A percentile compares a stretch with the other conserved stretches of the same genome.
These are phyloP conservation scores for Acanthisitta chloris DNA, from an alignment of 2,113 vertebrate species.

Conservation along the genomic window DNA sequence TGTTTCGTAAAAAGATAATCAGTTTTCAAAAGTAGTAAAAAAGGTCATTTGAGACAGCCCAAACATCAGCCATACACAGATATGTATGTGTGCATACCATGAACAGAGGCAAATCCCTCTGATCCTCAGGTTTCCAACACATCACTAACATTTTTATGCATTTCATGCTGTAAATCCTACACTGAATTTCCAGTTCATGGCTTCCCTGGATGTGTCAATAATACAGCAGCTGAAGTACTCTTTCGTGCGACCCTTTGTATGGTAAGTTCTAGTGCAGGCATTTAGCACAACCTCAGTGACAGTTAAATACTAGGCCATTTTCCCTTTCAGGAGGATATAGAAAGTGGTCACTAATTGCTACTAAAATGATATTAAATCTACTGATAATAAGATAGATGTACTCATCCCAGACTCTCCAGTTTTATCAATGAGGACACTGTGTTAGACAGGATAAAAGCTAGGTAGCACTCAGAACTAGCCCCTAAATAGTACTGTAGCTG, in stretches of 20 bases:
- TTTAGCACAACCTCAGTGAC: neutral
- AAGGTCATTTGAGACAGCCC: neutral
- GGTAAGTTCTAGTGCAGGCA: neutral
- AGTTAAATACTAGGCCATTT: neutral
- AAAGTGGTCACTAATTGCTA: neutral
- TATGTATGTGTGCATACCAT: neutral
- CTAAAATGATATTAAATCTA: neutral
- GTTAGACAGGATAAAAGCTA: neutral
- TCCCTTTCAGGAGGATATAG: neutral
- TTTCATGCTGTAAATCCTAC: neutral
- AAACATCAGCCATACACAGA: neutral
- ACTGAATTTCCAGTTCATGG: neutral
- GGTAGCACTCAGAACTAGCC: neutral
- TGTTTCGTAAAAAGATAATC: neutral
- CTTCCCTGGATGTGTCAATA: neutral
- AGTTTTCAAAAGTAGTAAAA: neutral
- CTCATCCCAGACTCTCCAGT: neutral
- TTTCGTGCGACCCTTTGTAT: neutral
- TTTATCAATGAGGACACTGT: neutral
- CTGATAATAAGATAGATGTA: neutral
- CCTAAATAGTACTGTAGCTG: neutral
- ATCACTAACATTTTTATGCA: neutral
- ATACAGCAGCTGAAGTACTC: neutral
- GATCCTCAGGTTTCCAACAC: neutral
- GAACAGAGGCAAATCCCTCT: neutral